A percentile compares a stretch with the other conserved stretches of the same genome.
phyloP scores from a whole-genome alignment of 92 coral and sea anemone genomes.

The Phenganax subtilis region DNA sequence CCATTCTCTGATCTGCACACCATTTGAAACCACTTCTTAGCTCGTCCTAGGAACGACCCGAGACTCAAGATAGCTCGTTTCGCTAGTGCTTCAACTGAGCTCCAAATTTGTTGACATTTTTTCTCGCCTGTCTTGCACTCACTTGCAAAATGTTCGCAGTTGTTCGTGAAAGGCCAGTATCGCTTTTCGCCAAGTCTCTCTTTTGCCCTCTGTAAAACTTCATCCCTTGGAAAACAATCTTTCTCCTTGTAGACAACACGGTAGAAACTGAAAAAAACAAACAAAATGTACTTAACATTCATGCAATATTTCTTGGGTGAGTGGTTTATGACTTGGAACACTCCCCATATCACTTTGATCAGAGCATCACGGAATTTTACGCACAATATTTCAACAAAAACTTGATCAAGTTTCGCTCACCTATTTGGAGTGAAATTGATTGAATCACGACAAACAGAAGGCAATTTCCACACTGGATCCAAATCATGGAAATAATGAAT shows the following conservation, averaged over 20 bases:
- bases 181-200: not conserved
- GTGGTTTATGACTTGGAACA: not conserved
- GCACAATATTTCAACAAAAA: not conserved
- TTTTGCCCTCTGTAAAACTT: not conserved
- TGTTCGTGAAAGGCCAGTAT: not conserved
- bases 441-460: constrained; percentile 2
- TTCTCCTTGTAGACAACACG: not conserved
- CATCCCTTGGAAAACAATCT: not conserved
- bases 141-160: constrained; percentile 12
- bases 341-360: not conserved
- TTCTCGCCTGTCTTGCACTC: constrained; percentile 14
- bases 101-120: not conserved
- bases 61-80: not conserved
- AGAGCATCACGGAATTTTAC: too few relatives aligned
- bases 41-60: not conserved
- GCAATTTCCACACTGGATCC: not conserved
- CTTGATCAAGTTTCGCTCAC: not conserved
- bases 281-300: too few relatives aligned
- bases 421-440: not conserved
- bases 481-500: constrained; percentile 17
- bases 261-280: not conserved
- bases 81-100: not conserved
- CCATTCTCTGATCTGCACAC: not conserved
- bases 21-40: not conserved
- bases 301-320: not conserved